Base-by-base conservation (phyloP, 2,888 invertebrate genomes). In the Clepsis dumicolana region DNA sequence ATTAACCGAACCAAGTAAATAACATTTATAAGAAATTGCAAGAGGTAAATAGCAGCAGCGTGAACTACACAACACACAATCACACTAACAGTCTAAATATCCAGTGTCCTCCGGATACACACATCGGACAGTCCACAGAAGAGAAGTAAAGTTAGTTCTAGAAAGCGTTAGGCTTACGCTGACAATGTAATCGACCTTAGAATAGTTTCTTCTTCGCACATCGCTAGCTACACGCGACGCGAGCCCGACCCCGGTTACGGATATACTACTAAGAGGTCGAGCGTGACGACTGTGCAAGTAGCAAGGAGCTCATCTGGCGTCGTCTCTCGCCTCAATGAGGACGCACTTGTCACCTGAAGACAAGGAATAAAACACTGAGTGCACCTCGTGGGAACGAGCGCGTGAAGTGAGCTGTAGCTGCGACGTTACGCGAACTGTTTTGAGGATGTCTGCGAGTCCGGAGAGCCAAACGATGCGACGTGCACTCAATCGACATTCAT, bases 331-430 rank as follows among this genome's bases (percentile, higher is more conserved):
- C 94, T 95, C 95, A 94, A 96, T 96, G 91, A 96, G 95, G 93
- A 96, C 96, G 94, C 96, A 96, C 95, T 96, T 96, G 94, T 96
- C 96, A 95, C 96, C 96, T 96, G 94, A 94, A 95, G 94, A 95
- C 95, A 94, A 95, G 94, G 94, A 95, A 94, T 90, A 94, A 93
- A 93, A 93, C 85, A 86, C 87, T 93, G 90, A 92, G 92, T 93
- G 93, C 88, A 88, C 89, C 90, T 89, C 90, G 85, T 87, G 84
- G 83, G 82, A 86, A 85, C 86, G 86, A 90, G 87, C 91, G 88
- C 85, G 88, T 89, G 89, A 91, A 85, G 81, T 86, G 90, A 90
- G 93, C 91, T 88, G 90, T 92, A 91, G 92, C 93, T 91, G 91
- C 93, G 92, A 92, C 91, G 91, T 90, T 87, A 87, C 90, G 92